Evolutionary conservation across 1,140 invertebrate species (phyloP).

Genomic region (Wasmannia auropunctata): DNA sequence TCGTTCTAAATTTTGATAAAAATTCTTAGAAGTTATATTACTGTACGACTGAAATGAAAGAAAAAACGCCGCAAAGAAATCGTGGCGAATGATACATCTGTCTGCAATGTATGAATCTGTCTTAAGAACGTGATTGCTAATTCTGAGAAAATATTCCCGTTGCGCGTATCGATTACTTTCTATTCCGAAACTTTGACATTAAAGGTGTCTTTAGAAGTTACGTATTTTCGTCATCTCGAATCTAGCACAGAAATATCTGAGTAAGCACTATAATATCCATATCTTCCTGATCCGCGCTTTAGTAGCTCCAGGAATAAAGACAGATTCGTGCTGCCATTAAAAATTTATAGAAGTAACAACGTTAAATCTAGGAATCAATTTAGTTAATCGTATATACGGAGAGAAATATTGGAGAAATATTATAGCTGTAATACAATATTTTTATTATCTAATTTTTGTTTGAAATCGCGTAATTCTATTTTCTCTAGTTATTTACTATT

Average conservation of each 20-base stretch:
- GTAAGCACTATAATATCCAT: slow-evolving; percentile 11
- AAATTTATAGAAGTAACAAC: slow-evolving; percentile 20
- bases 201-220: slow-evolving; percentile 9
- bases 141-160: slow-evolving; percentile 18
- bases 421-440: background rate
- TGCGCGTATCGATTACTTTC: slow-evolving; percentile 34
- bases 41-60: background rate
- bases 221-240: slow-evolving; percentile 20
- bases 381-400: background rate
- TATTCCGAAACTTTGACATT: slow-evolving; percentile 49
- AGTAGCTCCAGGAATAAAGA: background rate
- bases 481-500: background rate
- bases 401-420: background rate
- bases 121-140: background rate
- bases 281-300: slow-evolving; percentile 24
- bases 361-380: background rate
- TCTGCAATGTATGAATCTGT: background rate
- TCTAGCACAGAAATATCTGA: slow-evolving; percentile 16
- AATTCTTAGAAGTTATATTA: background rate
- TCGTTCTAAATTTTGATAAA: background rate
- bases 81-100: background rate
- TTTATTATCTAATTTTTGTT: background rate
- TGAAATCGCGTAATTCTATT: background rate
- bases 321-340: background rate
- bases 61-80: background rate